A percentile compares a stretch with the other conserved stretches of the same genome.
These are phyloP conservation scores for Megamerina dolium DNA, from an alignment of 2,888 invertebrate species.

Conservation along the genomic window DNA sequence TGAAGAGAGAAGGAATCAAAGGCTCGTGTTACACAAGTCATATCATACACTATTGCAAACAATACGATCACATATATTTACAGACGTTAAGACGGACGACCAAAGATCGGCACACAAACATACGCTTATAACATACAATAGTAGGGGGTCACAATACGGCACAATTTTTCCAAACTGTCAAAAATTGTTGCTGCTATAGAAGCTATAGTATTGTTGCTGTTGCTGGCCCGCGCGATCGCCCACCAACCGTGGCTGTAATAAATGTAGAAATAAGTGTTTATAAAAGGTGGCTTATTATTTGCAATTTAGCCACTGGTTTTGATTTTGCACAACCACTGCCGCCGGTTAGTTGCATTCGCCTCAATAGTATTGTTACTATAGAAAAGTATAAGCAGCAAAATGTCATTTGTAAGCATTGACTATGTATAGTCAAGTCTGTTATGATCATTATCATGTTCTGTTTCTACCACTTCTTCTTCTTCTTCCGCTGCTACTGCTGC, in stretches of 20 bases:
- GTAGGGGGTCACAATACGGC: conserved; percentile 44
- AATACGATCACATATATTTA: conserved; percentile 11
- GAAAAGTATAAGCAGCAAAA: conserved; percentile 17
- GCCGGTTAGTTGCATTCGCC: conserved; percentile 22
- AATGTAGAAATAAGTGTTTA: conserved; percentile 26
- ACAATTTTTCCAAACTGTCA: conserved; percentile 47
- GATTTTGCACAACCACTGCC: conserved; percentile 30
- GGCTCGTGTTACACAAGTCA: conserved; percentile 16
- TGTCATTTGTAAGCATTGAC: conserved; percentile 44
- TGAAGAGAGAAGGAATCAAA: conserved; percentile 7
- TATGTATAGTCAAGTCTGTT: conserved; percentile 41
- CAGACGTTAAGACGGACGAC: too few species aligned
- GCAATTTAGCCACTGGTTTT: conserved; percentile 48
- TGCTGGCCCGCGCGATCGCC: conserved; percentile 25
- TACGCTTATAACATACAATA: conserved; percentile 31
- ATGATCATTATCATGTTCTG: conserved; percentile 48
- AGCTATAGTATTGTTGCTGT: neutral
- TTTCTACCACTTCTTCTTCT: too few species aligned
- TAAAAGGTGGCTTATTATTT: conserved; percentile 45
- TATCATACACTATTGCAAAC: too few species aligned
- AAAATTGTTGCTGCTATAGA: conserved; percentile 33
- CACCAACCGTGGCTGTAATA: conserved; percentile 38
- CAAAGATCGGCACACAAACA: conserved; percentile 1
- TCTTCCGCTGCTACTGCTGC: too few species aligned
- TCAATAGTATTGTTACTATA: too few species aligned